Conservation (phyloP, 1,140 invertebrate species). For the Nasonia vitripennis region DNA sequence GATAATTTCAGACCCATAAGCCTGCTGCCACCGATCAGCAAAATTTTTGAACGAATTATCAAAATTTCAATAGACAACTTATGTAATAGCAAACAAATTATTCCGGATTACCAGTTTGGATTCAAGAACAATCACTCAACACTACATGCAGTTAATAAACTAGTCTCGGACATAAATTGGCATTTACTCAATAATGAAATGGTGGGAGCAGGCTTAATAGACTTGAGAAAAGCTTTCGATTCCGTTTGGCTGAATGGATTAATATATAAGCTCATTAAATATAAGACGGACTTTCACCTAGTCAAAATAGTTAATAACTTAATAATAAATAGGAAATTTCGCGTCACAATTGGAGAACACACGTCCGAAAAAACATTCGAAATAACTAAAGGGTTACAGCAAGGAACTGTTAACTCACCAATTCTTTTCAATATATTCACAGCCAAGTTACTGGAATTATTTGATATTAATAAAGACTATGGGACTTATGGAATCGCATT, state of each 20-base stretch:
- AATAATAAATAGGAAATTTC: too few relatives aligned
- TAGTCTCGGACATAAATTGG: slow-evolving; percentile 42
- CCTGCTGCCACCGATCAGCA: slow-evolving; percentile 58
- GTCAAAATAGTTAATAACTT: neutral
- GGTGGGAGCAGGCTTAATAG: slow-evolving; percentile 53
- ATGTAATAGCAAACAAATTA: slow-evolving; percentile 51
- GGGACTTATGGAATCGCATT: too few relatives aligned
- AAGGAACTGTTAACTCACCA: neutral
- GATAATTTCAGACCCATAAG: slow-evolving; percentile 61
- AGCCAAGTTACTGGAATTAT: too few relatives aligned
- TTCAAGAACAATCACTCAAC: slow-evolving; percentile 50
- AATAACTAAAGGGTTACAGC: neutral
- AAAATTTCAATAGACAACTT: slow-evolving; percentile 7
- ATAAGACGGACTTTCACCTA: neutral
- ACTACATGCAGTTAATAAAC: slow-evolving; percentile 42
- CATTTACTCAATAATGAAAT: slow-evolving; percentile 31
- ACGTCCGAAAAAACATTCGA: too few relatives aligned
- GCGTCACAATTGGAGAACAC: too few relatives aligned
- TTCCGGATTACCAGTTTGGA: slow-evolving; percentile 52
- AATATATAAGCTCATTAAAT: slow-evolving; percentile 54
- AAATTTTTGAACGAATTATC: slow-evolving; percentile 46
- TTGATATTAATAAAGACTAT: too few relatives aligned
- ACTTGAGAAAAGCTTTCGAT: slow-evolving; percentile 62
- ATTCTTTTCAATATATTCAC: neutral
- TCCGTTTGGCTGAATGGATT: slow-evolving; percentile 54